Percentiles rank a stretch among this genome's conserved stretches.
Conservation (phyloP, 2,113 vertebrate species). For the Pseudonaja textilis region DNA sequence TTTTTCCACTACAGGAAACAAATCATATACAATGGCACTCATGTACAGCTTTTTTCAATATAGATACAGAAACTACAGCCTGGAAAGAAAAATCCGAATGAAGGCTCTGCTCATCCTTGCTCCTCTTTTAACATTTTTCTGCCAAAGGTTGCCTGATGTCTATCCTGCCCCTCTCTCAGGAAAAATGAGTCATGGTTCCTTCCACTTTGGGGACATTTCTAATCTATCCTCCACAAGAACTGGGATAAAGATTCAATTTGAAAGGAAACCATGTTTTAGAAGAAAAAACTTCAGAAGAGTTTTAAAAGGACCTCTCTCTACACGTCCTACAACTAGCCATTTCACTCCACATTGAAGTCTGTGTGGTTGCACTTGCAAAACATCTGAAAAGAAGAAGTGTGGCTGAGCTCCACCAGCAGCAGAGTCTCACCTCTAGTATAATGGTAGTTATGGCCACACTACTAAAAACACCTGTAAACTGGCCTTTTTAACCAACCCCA, state of each 20-base stretch:
- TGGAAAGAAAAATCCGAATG: neutral
- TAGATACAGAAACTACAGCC: neutral
- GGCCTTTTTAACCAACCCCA: neutral
- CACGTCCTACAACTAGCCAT: too few species aligned
- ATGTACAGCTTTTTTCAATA: neutral
- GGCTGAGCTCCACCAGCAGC: neutral
- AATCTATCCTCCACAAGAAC: neutral
- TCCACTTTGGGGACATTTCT: neutral
- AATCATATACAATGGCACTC: neutral
- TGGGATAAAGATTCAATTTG: neutral
- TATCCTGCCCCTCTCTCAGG: neutral
- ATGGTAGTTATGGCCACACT: neutral
- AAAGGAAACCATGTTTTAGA: neutral
- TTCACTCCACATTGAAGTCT: neutral
- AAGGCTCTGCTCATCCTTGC: neutral
- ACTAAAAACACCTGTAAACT: neutral
- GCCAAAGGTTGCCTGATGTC: neutral
- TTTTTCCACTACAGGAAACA: neutral
- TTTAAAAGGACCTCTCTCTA: neutral
- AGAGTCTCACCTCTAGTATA: neutral
- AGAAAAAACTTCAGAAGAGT: neutral
- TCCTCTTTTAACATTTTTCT: neutral
- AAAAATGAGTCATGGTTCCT: neutral
- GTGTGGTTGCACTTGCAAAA: neutral
- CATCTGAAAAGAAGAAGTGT: neutral